Percentiles rank a stretch among this genome's conserved stretches.
Evolutionary conservation across 2,113 vertebrate species (phyloP).

Genomic region (Pitta sordida): DNA sequence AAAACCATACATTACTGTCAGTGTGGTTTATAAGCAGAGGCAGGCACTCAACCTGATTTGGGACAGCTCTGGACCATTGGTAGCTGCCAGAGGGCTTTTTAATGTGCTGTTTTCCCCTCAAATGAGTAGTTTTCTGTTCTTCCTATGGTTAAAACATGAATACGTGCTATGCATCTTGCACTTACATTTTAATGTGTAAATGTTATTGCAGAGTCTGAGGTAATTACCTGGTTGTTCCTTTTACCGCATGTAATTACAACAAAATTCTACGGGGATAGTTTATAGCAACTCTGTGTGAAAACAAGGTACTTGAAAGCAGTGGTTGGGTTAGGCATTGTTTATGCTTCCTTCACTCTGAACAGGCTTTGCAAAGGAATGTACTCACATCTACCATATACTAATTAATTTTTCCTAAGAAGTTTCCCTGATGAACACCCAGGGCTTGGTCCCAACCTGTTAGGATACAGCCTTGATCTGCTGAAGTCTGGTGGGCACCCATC

Average conservation of each 20-base stretch:
- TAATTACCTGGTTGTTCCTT: conserved; percentile 41
- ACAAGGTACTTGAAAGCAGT: not conserved
- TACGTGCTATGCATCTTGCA: not conserved
- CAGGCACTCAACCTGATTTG: not conserved
- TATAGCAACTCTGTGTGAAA: not conserved
- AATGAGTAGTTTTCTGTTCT: not conserved
- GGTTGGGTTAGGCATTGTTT: not conserved
- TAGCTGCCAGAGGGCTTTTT: not conserved
- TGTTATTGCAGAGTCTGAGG: not conserved
- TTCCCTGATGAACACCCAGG: not conserved
- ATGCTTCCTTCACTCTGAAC: not conserved
- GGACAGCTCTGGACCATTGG: accelerated
- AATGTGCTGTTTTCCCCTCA: not conserved
- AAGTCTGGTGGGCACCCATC: not conserved
- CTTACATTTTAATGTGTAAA: conserved; percentile 5
- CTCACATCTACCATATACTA: not conserved
- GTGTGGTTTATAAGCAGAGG: not conserved
- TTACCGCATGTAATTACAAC: conserved; percentile 41
- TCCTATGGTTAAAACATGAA: not conserved
- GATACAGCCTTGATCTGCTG: not conserved
- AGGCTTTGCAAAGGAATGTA: not conserved
- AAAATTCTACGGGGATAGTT: not conserved
- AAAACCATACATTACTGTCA: not conserved
- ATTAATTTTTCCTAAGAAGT: not conserved
- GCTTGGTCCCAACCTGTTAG: not conserved